Percentiles rank a stretch among this genome's conserved stretches.
phyloP scores from a whole-genome alignment of 2,888 invertebrate genomes.

The Perizoma affinitatum region DNA sequence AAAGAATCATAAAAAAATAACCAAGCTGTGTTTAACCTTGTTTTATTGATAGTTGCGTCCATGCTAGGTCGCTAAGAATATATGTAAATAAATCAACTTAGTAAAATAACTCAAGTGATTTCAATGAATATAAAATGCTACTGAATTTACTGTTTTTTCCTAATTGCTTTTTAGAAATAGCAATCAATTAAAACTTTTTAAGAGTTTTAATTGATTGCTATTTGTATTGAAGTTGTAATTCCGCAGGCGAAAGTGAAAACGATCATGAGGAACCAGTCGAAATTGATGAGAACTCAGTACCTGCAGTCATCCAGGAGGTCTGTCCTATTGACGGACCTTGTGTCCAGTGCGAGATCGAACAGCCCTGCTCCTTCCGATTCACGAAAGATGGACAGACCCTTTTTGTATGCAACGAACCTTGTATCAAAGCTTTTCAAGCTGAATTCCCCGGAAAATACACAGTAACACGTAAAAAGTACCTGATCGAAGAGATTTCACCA shows the following conservation, averaged over 20 bases:
- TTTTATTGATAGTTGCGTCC: no score
- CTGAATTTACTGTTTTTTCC: no score
- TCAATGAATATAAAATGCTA: no score
- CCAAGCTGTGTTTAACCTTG: no score
- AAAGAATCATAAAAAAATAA: no score
- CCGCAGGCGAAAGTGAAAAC: conserved; percentile 78
- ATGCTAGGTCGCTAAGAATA: no score
- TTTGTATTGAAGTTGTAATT: background rate
- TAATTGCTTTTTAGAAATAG: no score
- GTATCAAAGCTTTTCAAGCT: conserved; percentile 72
- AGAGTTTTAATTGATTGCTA: no score
- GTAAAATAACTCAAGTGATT: no score
- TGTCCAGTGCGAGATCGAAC: conserved; percentile 67
- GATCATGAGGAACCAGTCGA: conserved; percentile 77
- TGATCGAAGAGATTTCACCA: conserved; percentile 70
- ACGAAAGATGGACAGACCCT: conserved; percentile 56
- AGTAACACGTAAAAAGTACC: conserved; percentile 64
- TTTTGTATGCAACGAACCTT: conserved; percentile 77
- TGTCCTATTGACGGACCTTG: conserved; percentile 67
- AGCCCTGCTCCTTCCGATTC: conserved; percentile 63
- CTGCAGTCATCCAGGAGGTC: conserved; percentile 71
- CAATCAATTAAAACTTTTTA: no score
- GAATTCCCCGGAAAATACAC: conserved; percentile 62
- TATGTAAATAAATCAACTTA: no score
- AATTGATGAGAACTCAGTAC: conserved; percentile 56